phyloP scores from a whole-genome alignment of 1,140 invertebrate genomes.

The Aphelenchoides avenae region DNA sequence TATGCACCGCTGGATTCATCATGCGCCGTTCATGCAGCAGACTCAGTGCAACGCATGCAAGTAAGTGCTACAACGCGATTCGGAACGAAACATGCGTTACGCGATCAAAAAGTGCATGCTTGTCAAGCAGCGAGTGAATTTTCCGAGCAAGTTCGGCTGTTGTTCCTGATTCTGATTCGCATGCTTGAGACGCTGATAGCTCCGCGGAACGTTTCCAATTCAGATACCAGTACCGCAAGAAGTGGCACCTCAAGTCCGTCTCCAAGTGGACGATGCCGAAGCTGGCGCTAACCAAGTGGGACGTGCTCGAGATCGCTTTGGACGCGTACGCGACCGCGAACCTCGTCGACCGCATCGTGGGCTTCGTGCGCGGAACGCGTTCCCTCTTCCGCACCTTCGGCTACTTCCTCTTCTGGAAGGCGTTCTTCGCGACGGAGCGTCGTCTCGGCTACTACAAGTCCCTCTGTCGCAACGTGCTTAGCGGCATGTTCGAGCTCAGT shows the following conservation, averaged over 20 bases:
- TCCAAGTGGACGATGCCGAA: conserved; percentile 22
- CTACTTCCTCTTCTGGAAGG: conserved; percentile 45
- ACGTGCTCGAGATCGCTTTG: conserved; percentile 35
- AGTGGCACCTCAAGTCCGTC: conserved; percentile 24
- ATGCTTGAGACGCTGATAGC: conserved; percentile 11
- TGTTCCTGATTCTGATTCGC: neutral
- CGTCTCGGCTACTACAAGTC: conserved; percentile 32
- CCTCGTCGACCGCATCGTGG: conserved; percentile 21
- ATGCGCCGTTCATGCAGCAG: conserved; percentile 36
- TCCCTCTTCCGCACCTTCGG: conserved; percentile 24
- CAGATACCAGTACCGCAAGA: conserved; percentile 28
- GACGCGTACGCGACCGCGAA: conserved; percentile 37
- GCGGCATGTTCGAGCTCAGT: conserved; percentile 17
- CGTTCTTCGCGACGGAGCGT: conserved; percentile 34
- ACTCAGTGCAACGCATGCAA: conserved; percentile 32
- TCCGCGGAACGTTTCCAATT: conserved; percentile 22
- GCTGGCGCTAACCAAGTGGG: conserved; percentile 24
- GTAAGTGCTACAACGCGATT: conserved; percentile 16
- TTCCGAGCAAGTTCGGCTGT: neutral
- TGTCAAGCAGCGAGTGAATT: neutral
- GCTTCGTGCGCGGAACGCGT: conserved; percentile 25
- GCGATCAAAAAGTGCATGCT: neutral
- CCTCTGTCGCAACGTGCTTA: conserved; percentile 11
- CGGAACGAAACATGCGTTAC: neutral
- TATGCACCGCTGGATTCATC: conserved; percentile 23